Evolutionary conservation across 2,888 invertebrate species (phyloP).

Genomic region (Hypolimnas misippus): DNA sequence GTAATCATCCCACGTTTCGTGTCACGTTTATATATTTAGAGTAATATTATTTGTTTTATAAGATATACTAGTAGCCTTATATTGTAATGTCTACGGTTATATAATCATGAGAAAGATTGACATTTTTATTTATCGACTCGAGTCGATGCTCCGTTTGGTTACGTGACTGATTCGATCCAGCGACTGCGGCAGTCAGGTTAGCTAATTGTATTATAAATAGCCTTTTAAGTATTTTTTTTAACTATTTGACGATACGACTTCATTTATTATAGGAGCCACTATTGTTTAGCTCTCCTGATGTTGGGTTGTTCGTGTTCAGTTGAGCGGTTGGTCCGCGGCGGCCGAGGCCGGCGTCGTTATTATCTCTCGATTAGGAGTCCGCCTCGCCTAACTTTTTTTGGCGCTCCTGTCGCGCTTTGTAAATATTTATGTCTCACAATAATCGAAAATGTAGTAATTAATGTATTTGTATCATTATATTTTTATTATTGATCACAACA

Average conservation of each 20-base stretch:
- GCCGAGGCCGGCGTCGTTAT: slow-evolving; percentile 41
- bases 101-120: slow-evolving; percentile 66
- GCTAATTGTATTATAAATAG: slow-evolving; percentile 63
- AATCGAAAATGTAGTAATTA: slow-evolving; percentile 82
- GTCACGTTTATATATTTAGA: slow-evolving; percentile 78
- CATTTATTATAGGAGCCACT: slow-evolving; percentile 72
- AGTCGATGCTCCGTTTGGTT: slow-evolving; percentile 54
- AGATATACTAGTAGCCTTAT: slow-evolving; percentile 73
- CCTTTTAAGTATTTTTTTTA: slow-evolving; percentile 61
- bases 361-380: slow-evolving; percentile 65
- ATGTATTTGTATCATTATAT: slow-evolving; percentile 84
- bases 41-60: slow-evolving; percentile 79
- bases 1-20: slow-evolving; percentile 77
- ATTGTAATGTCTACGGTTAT: slow-evolving; percentile 66
- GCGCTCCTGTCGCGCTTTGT: slow-evolving; percentile 80
- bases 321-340: slow-evolving; percentile 53
- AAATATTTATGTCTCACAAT: slow-evolving; percentile 84
- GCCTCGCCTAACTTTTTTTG: slow-evolving; percentile 73
- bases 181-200: slow-evolving; percentile 69
- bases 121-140: slow-evolving; percentile 51
- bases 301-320: slow-evolving; percentile 69
- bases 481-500: slow-evolving; percentile 83
- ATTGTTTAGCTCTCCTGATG: slow-evolving; percentile 73
- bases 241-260: slow-evolving; percentile 71
- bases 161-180: slow-evolving; percentile 63